phyloP scores from a whole-genome alignment of 2,113 vertebrate genomes.

The Lampris incognitus region DNA sequence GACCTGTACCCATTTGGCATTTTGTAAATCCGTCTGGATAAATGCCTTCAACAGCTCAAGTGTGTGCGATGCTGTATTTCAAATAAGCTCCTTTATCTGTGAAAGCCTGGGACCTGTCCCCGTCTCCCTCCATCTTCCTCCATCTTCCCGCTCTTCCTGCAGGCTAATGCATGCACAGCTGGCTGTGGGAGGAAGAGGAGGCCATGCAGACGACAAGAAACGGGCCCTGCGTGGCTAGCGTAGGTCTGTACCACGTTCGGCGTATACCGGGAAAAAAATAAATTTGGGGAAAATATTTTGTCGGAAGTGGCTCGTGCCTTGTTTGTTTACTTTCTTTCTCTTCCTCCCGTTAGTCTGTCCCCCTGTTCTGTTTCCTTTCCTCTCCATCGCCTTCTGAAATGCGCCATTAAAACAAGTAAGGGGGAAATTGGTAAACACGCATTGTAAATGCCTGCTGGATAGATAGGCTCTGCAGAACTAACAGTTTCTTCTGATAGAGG shows the following conservation, averaged over 20 bases:
- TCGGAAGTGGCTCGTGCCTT: constrained; percentile 10
- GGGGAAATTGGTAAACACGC: constrained; percentile 63
- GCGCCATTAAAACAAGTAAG: constrained; percentile 77
- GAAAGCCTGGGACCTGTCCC: constrained; percentile 60
- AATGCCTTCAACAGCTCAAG: constrained; percentile 12
- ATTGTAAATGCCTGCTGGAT: constrained; percentile 81
- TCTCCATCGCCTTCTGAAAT: constrained; percentile 53
- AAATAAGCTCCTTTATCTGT: constrained; percentile 44
- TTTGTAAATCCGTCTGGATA: not conserved
- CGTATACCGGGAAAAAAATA: not conserved
- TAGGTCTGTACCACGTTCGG: constrained; percentile 17
- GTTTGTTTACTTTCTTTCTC: constrained; percentile 27
- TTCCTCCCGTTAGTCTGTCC: constrained; percentile 2
- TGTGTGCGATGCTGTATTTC: constrained; percentile 45
- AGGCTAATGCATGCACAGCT: constrained; percentile 76
- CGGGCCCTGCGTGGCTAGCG: constrained; percentile 20
- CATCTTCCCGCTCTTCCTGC: constrained; percentile 72
- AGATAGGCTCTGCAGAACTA: constrained; percentile 80
- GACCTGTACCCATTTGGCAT: no score
- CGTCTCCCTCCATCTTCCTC: constrained; percentile 39
- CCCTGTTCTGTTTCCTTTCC: not conserved
- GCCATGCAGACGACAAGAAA: constrained; percentile 63
- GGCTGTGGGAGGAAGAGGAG: constrained; percentile 45
- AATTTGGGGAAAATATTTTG: constrained; percentile 28
- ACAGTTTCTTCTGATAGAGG: constrained; percentile 84